phyloP scores from a whole-genome alignment of 2,797 vertebrate species.

The Syncerus caffer region DNA sequence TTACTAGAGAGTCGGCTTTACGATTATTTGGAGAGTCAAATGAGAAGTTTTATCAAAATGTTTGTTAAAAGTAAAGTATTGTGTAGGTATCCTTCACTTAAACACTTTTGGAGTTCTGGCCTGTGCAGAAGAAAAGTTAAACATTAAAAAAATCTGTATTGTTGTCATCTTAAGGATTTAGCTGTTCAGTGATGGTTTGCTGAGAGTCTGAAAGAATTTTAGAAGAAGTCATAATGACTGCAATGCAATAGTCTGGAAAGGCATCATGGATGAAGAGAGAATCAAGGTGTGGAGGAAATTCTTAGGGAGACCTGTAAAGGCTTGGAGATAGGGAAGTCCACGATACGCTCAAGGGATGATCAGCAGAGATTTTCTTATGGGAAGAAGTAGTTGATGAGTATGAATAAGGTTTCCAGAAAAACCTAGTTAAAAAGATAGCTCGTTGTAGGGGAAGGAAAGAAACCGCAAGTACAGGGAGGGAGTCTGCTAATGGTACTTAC shows the following conservation, averaged over 20 bases:
- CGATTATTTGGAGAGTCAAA: not conserved
- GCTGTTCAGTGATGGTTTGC: not conserved
- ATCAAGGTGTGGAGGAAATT: not conserved
- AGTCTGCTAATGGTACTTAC: not conserved
- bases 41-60: not conserved
- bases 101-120: not conserved
- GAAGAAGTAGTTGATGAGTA: not conserved
- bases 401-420: not conserved
- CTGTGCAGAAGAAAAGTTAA: not conserved
- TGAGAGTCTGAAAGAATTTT: not conserved
- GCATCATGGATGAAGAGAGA: not conserved
- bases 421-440: not conserved
- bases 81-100: not conserved
- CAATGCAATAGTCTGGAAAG: not conserved
- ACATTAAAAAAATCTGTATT: not conserved
- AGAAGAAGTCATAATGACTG: not conserved
- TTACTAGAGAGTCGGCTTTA: not conserved
- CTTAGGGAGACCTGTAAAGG: not conserved
- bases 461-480: not conserved
- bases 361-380: not conserved
- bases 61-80: slow-evolving; percentile 19
- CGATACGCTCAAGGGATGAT: not conserved
- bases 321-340: not conserved
- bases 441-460: not conserved
- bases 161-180: not conserved